These are phyloP conservation scores for Acanthurus lineatus DNA, from an alignment of 2,797 vertebrate species.

Conservation along the genomic window DNA sequence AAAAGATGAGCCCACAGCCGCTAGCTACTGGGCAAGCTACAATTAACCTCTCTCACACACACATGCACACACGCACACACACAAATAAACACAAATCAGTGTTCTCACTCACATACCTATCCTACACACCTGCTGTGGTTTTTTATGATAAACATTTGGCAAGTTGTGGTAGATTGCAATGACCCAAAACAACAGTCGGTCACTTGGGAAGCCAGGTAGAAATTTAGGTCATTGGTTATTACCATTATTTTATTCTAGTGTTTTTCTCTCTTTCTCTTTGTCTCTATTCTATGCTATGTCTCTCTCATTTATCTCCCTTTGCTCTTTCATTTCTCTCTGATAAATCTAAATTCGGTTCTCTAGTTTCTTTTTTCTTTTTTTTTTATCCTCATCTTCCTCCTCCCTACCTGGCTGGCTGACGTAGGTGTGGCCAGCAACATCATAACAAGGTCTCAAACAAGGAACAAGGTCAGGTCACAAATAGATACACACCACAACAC, in stretches of 20 bases:
- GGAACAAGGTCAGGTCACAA: conserved; percentile 65
- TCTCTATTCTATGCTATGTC: neutral
- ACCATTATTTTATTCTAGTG: conserved; percentile 33
- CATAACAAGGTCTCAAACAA: conserved; percentile 56
- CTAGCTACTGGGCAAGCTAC: conserved; percentile 75
- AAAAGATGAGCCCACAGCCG: conserved; percentile 70
- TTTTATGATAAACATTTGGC: conserved; percentile 33
- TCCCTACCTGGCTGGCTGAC: conserved; percentile 46
- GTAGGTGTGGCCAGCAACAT: conserved; percentile 57
- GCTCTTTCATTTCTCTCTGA: conserved; percentile 14
- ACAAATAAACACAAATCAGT: neutral
- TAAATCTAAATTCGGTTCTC: conserved; percentile 16
- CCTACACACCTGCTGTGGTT: conserved; percentile 45
- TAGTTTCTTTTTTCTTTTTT: neutral
- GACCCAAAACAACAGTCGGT: conserved; percentile 24
- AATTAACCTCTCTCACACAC: conserved; percentile 74
- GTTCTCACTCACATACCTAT: conserved; percentile 9
- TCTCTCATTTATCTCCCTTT: conserved; percentile 20
- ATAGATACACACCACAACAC: conserved; percentile 24
- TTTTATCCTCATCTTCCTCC: conserved; percentile 7
- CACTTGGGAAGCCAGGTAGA: conserved; percentile 34
- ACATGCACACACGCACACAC: conserved; percentile 32
- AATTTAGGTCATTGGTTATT: conserved; percentile 45
- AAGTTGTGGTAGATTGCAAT: conserved; percentile 35
- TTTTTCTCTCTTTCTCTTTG: neutral